Evolutionary conservation across 92 coral and sea anemone species (phyloP).

Genomic region (Epizoanthus ramosus): DNA sequence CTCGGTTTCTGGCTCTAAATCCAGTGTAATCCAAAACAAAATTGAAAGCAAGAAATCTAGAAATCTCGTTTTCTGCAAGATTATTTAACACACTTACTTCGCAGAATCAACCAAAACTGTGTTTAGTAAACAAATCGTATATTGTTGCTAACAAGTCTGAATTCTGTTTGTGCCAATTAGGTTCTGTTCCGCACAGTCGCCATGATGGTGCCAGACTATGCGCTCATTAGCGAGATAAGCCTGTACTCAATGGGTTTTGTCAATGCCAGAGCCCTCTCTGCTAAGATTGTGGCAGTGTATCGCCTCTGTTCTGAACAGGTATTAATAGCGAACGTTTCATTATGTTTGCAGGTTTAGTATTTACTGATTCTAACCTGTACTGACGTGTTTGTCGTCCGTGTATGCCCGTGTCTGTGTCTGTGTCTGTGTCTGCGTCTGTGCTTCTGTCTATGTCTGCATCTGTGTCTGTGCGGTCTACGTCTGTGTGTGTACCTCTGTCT

Average conservation of each 20-base stretch:
- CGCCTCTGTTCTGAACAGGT: conserved; percentile 97
- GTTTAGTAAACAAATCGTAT: not conserved
- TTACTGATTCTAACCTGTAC: not conserved
- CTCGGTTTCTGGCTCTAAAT: too few species aligned
- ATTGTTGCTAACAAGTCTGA: not conserved
- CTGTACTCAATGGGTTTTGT: conserved; percentile 98
- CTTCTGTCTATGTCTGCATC: too few species aligned
- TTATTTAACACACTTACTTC: too few species aligned
- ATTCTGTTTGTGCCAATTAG: conserved; percentile 34
- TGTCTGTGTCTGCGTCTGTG: too few species aligned
- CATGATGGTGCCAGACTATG: conserved; percentile 99
- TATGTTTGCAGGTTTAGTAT: not conserved
- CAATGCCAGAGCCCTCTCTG: conserved; percentile 89
- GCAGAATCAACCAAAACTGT: not conserved
- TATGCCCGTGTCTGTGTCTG: too few species aligned
- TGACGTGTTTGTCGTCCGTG: too few species aligned
- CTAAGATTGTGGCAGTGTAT: conserved; percentile 95
- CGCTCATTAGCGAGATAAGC: conserved; percentile 93
- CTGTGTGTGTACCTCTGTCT: too few species aligned
- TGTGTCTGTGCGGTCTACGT: too few species aligned
- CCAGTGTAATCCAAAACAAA: too few species aligned
- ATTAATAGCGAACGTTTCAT: not conserved
- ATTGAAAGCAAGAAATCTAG: too few species aligned
- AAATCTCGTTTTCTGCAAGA: too few species aligned
- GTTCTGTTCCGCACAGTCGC: conserved; percentile 97